Conservation (phyloP, 2,113 vertebrate genomes). For the Numenius arquata region DNA sequence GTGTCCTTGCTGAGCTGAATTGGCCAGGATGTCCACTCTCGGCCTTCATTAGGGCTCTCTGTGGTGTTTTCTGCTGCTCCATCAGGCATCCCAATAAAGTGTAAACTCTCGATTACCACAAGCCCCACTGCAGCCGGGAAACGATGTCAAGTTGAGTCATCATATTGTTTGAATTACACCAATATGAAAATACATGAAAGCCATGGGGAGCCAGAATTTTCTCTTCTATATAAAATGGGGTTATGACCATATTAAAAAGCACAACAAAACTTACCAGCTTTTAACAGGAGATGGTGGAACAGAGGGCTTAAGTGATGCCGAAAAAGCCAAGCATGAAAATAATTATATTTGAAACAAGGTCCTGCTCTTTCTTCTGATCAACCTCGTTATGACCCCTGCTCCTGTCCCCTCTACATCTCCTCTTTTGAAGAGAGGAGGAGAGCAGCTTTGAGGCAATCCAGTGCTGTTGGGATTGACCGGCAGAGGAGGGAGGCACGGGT, state of each 20-base stretch:
- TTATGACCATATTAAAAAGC: constrained; percentile 68
- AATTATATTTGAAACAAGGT: neutral
- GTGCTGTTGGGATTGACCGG: neutral
- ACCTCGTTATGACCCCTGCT: neutral
- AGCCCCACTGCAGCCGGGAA: constrained; percentile 55
- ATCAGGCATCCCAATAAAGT: constrained; percentile 33
- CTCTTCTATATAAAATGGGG: constrained; percentile 69
- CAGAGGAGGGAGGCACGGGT: neutral
- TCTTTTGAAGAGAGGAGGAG: neutral
- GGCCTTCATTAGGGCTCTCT: neutral
- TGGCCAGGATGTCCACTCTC: neutral
- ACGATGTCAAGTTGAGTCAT: constrained; percentile 48
- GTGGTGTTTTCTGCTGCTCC: constrained; percentile 15
- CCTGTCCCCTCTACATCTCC: neutral
- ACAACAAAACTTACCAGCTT: constrained; percentile 55
- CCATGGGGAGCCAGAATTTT: constrained; percentile 70
- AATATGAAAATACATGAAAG: constrained; percentile 72
- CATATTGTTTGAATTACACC: constrained; percentile 76
- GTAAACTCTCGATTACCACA: constrained; percentile 24
- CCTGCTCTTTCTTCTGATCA: neutral
- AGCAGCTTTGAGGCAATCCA: neutral
- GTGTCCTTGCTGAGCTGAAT: neutral
- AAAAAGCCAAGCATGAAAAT: constrained; percentile 20
- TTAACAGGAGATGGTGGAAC: constrained; percentile 67
- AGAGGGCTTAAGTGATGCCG: constrained; percentile 30